phyloP scores from a whole-genome alignment of 2,797 vertebrate species.

The Synaphobranchus kaupii region DNA sequence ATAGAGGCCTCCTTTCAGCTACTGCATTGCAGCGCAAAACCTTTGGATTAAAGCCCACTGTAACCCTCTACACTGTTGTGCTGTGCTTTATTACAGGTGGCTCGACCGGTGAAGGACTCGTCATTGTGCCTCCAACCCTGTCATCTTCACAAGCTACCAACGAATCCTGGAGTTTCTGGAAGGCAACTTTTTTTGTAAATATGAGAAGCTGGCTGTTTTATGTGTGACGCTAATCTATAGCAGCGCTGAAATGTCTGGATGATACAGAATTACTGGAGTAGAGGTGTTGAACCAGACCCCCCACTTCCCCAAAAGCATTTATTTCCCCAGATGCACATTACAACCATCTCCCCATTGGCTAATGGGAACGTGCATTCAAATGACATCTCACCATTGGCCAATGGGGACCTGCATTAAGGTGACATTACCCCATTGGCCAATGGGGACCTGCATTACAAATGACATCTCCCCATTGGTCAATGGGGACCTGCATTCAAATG shows the following conservation, averaged over 20 bases:
- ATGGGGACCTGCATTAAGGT: slow-evolving; percentile 51
- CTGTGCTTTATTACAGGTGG: slow-evolving; percentile 72
- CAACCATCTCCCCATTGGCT: slow-evolving; percentile 52
- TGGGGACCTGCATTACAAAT: slow-evolving; percentile 42
- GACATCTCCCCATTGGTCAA: slow-evolving; percentile 52
- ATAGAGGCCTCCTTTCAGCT: no score
- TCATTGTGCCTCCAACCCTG: background rate
- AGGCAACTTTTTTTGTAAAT: slow-evolving; percentile 28
- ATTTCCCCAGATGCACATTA: background rate
- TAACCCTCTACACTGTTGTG: slow-evolving; percentile 18
- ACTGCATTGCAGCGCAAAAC: no score
- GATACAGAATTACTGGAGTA: background rate
- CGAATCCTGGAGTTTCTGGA: background rate
- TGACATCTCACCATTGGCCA: slow-evolving; percentile 52
- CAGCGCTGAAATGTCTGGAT: background rate
- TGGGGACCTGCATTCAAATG: slow-evolving; percentile 51
- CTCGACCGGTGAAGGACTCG: slow-evolving; percentile 64
- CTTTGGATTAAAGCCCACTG: background rate
- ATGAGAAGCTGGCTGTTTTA: slow-evolving; percentile 6
- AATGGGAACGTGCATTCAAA: slow-evolving; percentile 50
- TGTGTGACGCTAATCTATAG: background rate
- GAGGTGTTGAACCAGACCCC: background rate
- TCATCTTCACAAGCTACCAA: background rate
- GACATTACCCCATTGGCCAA: slow-evolving; percentile 55
- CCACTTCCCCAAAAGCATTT: background rate